A percentile compares a stretch with the other conserved stretches of the same genome.
Evolutionary conservation across 1,140 invertebrate species (phyloP).

Genomic region (Aphidius gifuensis): DNA sequence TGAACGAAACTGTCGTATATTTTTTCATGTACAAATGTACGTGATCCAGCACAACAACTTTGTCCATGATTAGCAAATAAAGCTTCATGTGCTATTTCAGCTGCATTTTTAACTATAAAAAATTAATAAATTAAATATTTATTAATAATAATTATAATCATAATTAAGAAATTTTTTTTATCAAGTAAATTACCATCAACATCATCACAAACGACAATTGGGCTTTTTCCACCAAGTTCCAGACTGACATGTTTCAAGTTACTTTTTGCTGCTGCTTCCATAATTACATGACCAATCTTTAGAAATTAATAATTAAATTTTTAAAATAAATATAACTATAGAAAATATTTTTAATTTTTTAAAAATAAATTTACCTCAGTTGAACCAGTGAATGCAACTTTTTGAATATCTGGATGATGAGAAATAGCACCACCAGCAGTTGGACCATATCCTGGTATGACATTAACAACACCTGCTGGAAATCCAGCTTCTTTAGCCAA

Average conservation of each 20-base stretch:
- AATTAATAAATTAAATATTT: conserved; percentile 2
- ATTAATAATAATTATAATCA: not conserved
- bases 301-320: conserved; percentile 17
- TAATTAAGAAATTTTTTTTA: not conserved
- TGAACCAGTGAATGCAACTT: conserved; percentile 71
- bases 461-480: conserved; percentile 82
- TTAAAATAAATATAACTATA: not conserved
- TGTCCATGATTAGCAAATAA: conserved; percentile 71
- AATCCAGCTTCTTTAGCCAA: conserved; percentile 84
- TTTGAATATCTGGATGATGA: conserved; percentile 64
- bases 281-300: conserved; percentile 73
- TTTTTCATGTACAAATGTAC: conserved; percentile 66
- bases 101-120: conserved; percentile 61
- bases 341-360: not conserved
- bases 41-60: conserved; percentile 67
- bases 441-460: conserved; percentile 78
- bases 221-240: conserved; percentile 89
- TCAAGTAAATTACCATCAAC: conserved; percentile 40
- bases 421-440: conserved; percentile 69
- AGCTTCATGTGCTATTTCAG: conserved; percentile 59
- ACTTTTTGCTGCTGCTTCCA: conserved; percentile 67
- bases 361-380: conserved; percentile 39
- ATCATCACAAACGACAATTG: conserved; percentile 74
- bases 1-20: conserved; percentile 72
- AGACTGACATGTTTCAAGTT: conserved; percentile 85